A percentile compares a stretch with the other conserved stretches of the same genome.
These are phyloP conservation scores for Aphidius ervi DNA, from an alignment of 1,140 invertebrate species.

Conservation along the genomic window DNA sequence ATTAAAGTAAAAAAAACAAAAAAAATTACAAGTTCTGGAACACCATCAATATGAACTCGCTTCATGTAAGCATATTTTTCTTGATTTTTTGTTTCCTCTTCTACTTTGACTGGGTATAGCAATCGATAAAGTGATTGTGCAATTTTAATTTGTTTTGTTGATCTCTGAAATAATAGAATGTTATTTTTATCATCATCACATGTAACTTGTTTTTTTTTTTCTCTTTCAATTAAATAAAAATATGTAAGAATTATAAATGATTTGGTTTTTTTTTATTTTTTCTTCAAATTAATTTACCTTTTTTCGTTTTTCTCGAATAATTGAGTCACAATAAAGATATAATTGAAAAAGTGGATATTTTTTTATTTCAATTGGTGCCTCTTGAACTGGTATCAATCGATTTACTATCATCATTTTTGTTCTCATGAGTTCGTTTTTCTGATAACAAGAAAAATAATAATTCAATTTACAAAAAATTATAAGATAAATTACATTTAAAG, in stretches of 20 bases:
- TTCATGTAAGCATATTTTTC: constrained; percentile 34
- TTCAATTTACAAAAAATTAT: too few species aligned
- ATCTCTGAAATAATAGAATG: constrained; percentile 18
- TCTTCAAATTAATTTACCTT: constrained; percentile 45
- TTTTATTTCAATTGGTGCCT: constrained; percentile 61
- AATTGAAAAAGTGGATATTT: constrained; percentile 66
- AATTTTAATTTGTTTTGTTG: constrained; percentile 32
- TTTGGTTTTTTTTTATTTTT: too few species aligned
- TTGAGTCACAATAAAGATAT: constrained; percentile 59
- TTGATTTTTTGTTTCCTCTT: constrained; percentile 16
- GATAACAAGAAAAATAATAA: too few species aligned
- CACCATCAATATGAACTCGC: constrained; percentile 26
- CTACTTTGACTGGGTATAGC: constrained; percentile 32
- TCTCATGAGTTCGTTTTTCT: constrained; percentile 64
- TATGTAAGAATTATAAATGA: too few species aligned
- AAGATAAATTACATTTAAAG: too few species aligned
- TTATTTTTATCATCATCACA: not conserved
- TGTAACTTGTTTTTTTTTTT: not conserved
- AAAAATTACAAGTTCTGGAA: constrained; percentile 31
- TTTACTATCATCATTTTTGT: constrained; percentile 64
- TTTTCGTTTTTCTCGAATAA: constrained; percentile 54
- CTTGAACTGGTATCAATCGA: constrained; percentile 59
- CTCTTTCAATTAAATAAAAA: too few species aligned
- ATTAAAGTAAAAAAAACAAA: not conserved
- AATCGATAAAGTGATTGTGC: constrained; percentile 31